A percentile compares a stretch with the other conserved stretches of the same genome.
phyloP scores from a whole-genome alignment of 2,113 vertebrate species.

The Mustelus asterias region DNA sequence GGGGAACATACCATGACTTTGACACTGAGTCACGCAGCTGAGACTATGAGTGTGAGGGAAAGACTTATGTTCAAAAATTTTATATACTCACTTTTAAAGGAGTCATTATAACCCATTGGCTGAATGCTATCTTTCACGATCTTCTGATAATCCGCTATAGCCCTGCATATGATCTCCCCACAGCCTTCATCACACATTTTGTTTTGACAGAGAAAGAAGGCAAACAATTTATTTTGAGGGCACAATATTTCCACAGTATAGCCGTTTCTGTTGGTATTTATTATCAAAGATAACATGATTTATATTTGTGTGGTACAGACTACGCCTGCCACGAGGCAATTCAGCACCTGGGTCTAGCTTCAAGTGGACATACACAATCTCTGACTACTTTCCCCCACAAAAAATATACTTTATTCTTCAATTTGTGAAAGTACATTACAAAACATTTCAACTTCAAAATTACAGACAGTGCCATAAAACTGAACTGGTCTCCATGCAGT shows the following conservation, averaged over 20 bases:
- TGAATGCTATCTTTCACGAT: slow-evolving; percentile 58
- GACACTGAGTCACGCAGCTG: background rate
- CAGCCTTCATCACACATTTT: slow-evolving; percentile 61
- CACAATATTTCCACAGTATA: background rate
- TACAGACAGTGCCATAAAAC: too few relatives aligned
- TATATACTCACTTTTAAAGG: slow-evolving; percentile 54
- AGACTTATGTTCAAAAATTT: background rate
- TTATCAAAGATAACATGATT: background rate
- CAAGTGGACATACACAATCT: slow-evolving; percentile 58
- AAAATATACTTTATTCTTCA: background rate
- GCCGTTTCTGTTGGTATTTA: background rate
- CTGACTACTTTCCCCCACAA: slow-evolving; percentile 61
- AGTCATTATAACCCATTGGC: slow-evolving; percentile 59
- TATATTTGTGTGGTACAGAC: background rate
- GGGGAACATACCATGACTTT: background rate
- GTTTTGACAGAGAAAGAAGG: background rate
- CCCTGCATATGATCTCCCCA: slow-evolving; percentile 60
- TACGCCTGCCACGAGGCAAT: slow-evolving; percentile 58
- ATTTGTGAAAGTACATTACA: too few relatives aligned
- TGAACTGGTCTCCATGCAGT: too few relatives aligned
- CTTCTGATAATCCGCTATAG: slow-evolving; percentile 53
- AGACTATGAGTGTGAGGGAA: background rate
- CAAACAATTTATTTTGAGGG: background rate
- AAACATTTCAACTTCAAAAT: too few relatives aligned
- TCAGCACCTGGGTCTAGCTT: slow-evolving; percentile 57